Evolutionary conservation across 2,888 invertebrate species (phyloP), one percentile per base, ranked within the genome.

Genomic region (Caenorhabditis auriculariae): DNA sequence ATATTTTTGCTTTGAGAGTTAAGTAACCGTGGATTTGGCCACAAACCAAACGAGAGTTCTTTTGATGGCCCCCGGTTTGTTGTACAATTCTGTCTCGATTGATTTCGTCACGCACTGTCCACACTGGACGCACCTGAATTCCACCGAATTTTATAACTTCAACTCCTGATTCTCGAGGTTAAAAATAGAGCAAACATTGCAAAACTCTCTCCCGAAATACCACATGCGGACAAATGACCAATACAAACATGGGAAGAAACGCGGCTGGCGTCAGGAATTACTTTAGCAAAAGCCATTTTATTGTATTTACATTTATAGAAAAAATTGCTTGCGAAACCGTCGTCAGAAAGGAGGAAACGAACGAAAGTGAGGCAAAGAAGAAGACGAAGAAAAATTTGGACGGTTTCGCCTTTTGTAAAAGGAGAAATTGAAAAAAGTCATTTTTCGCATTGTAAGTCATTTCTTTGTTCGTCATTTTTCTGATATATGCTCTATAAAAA

Each of bases 21-120:
- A 24, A n/a, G 27, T 2, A 37, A 61, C 62, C 24, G 58, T 38
- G 37, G 62, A 47, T 17, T 46, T 39, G 5, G 76, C 72, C 9
- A 61, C 43, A 38, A 76, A 76, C 35, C 69, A 60, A 17, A 76
- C 66, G 15, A 76, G 44, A 9, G 76, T 76, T 39, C 76, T 43
- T 52, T 76, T 76, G 19, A 76, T 52, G 21, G 76, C 70, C 32
- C 76, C 75, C 17, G 62, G 62, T 46, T 50, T 54, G 21, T 62
- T 66, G 53, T 69, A 69, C 9, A 56, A 60, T 42, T 69, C 65
- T 15, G 69, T 69, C 48, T 69, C 69, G 12, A 66, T 42, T 6
- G 60, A 57, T 46, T 60, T 49, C 9, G 27, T 45, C 12, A 65
- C 50, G 35, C 56, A 57, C 24, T 52, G 42, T 6, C 63, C 56